Percentiles rank a stretch among this genome's conserved stretches.
Conservation (phyloP, 2,113 vertebrate genomes). For the Pyxicephalus adspersus region DNA sequence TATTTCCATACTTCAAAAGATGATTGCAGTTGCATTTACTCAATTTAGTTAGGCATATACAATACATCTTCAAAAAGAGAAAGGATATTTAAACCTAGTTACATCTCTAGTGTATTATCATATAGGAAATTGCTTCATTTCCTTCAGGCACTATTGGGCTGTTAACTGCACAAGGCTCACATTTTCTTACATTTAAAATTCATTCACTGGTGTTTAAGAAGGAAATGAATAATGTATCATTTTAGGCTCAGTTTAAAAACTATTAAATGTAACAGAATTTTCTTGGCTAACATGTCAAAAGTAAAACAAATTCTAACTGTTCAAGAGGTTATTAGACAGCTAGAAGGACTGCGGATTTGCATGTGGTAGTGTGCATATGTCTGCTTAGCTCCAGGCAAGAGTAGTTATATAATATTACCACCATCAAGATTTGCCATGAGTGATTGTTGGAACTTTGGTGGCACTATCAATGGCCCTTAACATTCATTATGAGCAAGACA, state of each 20-base stretch:
- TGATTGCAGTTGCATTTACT: neutral
- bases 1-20: neutral
- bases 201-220: neutral
- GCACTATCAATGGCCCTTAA: too few relatives aligned
- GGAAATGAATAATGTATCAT: neutral
- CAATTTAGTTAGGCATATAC: neutral
- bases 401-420: too few relatives aligned
- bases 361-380: too few relatives aligned
- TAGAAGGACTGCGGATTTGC: too few relatives aligned
- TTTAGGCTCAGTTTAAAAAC: too few relatives aligned
- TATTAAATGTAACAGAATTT: neutral
- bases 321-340: neutral
- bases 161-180: neutral
- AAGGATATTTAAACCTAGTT: neutral
- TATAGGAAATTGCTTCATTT: constrained; percentile 18
- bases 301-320: neutral
- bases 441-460: too few relatives aligned
- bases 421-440: too few relatives aligned
- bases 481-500: too few relatives aligned
- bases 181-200: neutral
- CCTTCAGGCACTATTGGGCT: constrained; percentile 9
- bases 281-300: neutral
- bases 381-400: too few relatives aligned
- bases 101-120: neutral
- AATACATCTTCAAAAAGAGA: neutral